phyloP scores from a whole-genome alignment of 2,797 vertebrate genomes.

The Aphelocoma californica region DNA sequence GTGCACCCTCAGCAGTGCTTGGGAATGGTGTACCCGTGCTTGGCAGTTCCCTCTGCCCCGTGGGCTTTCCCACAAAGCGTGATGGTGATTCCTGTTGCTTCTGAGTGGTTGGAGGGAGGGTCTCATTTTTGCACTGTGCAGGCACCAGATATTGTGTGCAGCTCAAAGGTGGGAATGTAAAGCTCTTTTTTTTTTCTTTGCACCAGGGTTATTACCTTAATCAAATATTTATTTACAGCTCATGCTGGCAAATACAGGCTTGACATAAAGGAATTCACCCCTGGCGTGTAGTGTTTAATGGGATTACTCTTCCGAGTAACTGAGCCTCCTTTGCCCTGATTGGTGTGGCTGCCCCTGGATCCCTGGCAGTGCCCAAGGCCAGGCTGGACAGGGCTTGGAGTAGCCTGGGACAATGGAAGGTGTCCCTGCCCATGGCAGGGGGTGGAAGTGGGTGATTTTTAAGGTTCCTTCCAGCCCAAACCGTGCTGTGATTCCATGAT shows the following conservation, averaged over 20 bases:
- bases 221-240: not conserved
- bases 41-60: not conserved
- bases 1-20: not conserved
- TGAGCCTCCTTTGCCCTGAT: not conserved
- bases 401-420: not conserved
- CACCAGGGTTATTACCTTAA: not conserved
- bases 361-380: not conserved
- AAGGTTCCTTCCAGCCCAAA: not conserved
- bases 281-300: not conserved
- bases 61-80: not conserved
- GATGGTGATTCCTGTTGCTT: not conserved
- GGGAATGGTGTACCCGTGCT: not conserved
- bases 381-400: not conserved
- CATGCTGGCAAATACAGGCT: not conserved
- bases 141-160: not conserved
- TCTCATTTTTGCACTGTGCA: not conserved
- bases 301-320: not conserved
- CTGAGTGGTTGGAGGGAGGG: not conserved
- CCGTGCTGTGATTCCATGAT: not conserved
- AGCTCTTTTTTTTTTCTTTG: not conserved
- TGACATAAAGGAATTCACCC: not conserved
- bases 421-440: not conserved
- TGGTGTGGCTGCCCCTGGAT: not conserved
- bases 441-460: not conserved
- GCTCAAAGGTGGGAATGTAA: not conserved